Evolutionary conservation across 2,797 vertebrate genomes (phyloP), one percentile per base, ranked within the genome.

Genomic region (Nannoperca australis): DNA sequence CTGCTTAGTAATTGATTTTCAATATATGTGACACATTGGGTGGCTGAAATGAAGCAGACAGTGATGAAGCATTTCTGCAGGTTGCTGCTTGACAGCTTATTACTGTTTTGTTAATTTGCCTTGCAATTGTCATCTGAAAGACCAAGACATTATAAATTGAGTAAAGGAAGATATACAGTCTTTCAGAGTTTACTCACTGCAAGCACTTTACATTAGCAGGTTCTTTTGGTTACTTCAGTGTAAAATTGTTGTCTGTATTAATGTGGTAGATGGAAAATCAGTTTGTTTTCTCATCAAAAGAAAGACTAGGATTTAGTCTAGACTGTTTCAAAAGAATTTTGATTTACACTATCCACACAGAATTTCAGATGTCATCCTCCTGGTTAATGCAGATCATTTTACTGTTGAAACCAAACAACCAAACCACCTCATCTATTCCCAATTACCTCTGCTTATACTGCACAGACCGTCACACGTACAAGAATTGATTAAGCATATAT

Each of bases 1-100:
- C 85, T 78, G 75, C 73, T 91, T 77, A 79, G 73, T 75, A 83
- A 90, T 70, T 77, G 76, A 83, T 88, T 82, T 88, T 85, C 86
- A 72, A 87, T 90, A 84, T 63, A n/a, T 75, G 77, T 82, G 82
- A 88, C 83, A 81, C 38, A 20, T 73, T 74, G 69, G 72, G 55
- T 78, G 73, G 69, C 70, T 87, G 51, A 79, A 74, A 62, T 45
- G 58, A 83, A 75, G 54, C 69, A 85, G 55, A 56, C 62, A 51
- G 47, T 63, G 76, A 61, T 59, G 61, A 61, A 24, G 54, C 24
- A 22, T 73, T 71, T 71, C 45, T 47, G 51, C 54, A 42, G 60
- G n/a, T 5, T 45, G 38, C 42, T 67, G 56, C 20, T 34, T 55
- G 42, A 78, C 20, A 10, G 54, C 10, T 47, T 3, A 50, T 42